Conservation (phyloP, 2,888 invertebrate species). For the Cephus pygmeus region DNA sequence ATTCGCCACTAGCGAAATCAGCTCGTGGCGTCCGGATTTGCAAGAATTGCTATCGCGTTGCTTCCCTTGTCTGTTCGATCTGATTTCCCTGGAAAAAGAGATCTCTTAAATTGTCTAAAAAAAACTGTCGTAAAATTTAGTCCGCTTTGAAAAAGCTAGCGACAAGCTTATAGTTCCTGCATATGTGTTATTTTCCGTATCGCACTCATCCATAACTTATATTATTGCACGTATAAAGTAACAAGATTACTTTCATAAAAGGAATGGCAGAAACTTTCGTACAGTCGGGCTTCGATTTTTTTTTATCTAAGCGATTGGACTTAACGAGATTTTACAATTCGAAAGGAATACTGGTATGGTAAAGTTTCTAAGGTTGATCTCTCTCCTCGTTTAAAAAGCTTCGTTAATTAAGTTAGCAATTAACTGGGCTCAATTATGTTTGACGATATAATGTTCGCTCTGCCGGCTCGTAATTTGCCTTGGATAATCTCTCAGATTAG, state of each 20-base stretch:
- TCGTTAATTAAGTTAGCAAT: not conserved
- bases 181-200: not conserved
- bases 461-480: not conserved
- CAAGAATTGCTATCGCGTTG: slow-evolving; percentile 24
- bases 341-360: not conserved
- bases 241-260: not conserved
- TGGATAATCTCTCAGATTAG: not conserved
- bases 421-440: slow-evolving; percentile 6
- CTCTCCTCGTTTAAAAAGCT: not conserved
- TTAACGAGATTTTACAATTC: not conserved
- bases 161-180: not conserved
- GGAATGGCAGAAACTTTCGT: not conserved
- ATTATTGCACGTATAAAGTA: not conserved
- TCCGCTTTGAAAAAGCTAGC: not conserved
- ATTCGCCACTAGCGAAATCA: not conserved
- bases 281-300: not conserved
- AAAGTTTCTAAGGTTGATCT: not conserved
- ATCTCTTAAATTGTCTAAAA: slow-evolving; percentile 15
- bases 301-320: not conserved
- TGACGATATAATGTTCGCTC: slow-evolving; percentile 6
- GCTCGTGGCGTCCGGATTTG: slow-evolving; percentile 18
- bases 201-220: not conserved
- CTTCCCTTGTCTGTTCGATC: slow-evolving; percentile 22
- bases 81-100: slow-evolving; percentile 24
- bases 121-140: slow-evolving; percentile 8